A percentile compares a stretch with the other conserved stretches of the same genome.
Evolutionary conservation across 2,888 invertebrate species (phyloP).

Genomic region (Desoria tigrina): DNA sequence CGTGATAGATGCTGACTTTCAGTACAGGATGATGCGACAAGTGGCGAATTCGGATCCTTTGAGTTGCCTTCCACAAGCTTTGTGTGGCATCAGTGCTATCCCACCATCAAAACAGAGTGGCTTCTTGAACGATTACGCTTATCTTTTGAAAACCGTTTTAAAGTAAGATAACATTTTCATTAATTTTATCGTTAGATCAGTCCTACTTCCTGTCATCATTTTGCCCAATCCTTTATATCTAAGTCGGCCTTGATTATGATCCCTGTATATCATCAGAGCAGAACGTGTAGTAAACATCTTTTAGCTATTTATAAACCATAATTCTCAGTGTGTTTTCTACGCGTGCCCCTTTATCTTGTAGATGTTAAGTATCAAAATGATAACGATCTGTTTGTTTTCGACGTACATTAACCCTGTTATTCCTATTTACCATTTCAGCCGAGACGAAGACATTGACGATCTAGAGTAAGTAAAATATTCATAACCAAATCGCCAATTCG

Average conservation of each 20-base stretch:
- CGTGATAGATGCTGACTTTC: constrained; percentile 18
- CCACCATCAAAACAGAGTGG: constrained; percentile 54
- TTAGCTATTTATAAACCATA: too few species aligned
- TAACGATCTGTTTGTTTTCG: too few species aligned
- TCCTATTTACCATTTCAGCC: not conserved
- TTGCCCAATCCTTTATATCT: not conserved
- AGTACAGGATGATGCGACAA: constrained; percentile 44
- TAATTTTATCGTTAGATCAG: too few species aligned
- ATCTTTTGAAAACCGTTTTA: constrained; percentile 47
- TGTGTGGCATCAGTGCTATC: constrained; percentile 67
- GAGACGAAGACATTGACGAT: constrained; percentile 4
- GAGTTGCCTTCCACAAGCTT: constrained; percentile 65
- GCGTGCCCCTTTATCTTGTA: too few species aligned
- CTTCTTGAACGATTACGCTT: constrained; percentile 48
- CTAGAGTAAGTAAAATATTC: constrained; percentile 1
- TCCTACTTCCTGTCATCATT: not conserved
- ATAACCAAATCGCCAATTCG: too few species aligned
- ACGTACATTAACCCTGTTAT: too few species aligned
- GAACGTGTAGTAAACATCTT: too few species aligned
- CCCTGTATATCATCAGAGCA: too few species aligned
- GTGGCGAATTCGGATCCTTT: constrained; percentile 46
- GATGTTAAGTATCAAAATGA: too few species aligned
- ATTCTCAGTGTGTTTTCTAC: too few species aligned
- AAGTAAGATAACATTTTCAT: constrained; percentile 33
- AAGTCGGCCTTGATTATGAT: not conserved